Base-by-base conservation (phyloP, 2,888 invertebrate genomes). In the Myopa testacea region DNA sequence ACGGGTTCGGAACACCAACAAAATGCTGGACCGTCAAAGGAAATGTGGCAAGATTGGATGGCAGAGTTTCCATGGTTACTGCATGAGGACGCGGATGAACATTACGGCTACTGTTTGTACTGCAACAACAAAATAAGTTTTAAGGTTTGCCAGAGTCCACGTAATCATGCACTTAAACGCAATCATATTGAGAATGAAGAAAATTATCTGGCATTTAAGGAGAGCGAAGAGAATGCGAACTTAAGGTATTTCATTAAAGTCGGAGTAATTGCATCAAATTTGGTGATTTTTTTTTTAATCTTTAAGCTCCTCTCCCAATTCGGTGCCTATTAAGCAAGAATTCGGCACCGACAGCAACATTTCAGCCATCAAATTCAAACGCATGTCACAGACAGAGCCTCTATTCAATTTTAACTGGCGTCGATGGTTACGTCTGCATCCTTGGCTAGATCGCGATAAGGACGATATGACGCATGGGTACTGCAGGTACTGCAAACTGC, bases 381-480 rank as follows among this genome's bases (percentile, higher is more conserved):
- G 87, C 0, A 76, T 75, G 19, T 80, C 76, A 4, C 85, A 85
- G 63, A 83, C 81, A 6, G 85, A 83, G 12, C 69, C 80, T 0
- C 78, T 87, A 0, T 85, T 83, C 60, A 82, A 87, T 73, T 87
- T 84, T 16, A 87, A 86, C 68, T 87, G 87, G 87, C 58, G 78
- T 4, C 85, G 85, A 16, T 87, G 87, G 87, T 60, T 84, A 1
- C 71, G 77, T 5, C 81, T 76, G 12, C 84, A 84, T 62, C 65
- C 79, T 0, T 87, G 87, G 87, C 78, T 87, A 38, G 82, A 83
- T 60, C 84, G 87, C 4, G 72, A 80, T 0, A 79, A 83, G 3
- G 6, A 80, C 0, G 81, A 80, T 1, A 84, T 85, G 4, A 84
- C 84, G 0, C 76, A 82, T 12, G 87, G 88, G 0, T 69, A 77